Evolutionary conservation across 2,113 vertebrate genomes (phyloP).

Genomic region (Gila orcuttii): DNA sequence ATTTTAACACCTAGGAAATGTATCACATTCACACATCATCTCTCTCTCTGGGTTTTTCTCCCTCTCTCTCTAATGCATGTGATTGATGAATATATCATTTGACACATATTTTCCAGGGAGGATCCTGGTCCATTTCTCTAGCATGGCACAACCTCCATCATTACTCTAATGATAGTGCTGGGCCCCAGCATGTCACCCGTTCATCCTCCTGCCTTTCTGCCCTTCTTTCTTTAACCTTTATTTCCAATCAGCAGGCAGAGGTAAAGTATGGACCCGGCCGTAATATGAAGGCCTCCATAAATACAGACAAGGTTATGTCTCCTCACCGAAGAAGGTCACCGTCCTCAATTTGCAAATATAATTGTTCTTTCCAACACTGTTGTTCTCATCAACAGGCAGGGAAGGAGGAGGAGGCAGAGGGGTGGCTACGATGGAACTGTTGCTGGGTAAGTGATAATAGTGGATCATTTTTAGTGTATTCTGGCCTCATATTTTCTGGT

Average conservation of each 20-base stretch:
- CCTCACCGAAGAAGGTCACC: constrained; percentile 3
- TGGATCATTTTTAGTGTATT: neutral
- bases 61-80: neutral
- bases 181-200: constrained; percentile 25
- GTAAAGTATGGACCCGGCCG: constrained; percentile 28
- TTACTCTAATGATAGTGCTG: constrained; percentile 42
- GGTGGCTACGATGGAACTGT: neutral
- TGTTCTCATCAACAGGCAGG: constrained; percentile 51
- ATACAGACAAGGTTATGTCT: constrained; percentile 48
- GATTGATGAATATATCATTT: constrained; percentile 50
- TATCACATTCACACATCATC: neutral
- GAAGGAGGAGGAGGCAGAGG: neutral
- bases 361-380: constrained; percentile 49
- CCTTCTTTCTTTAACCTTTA: constrained; percentile 50
- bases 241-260: constrained; percentile 16
- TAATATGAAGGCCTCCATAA: constrained; percentile 45
- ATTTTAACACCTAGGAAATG: neutral
- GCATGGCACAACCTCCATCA: constrained; percentile 41
- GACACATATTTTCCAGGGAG: constrained; percentile 51
- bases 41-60: neutral
- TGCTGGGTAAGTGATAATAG: constrained; percentile 31
- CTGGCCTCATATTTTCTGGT: constrained; percentile 28
- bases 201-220: constrained; percentile 24
- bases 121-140: constrained; percentile 48
- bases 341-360: constrained; percentile 56